phyloP scores from a whole-genome alignment of 2,797 vertebrate species.

The Gymnopithys bicolor region DNA sequence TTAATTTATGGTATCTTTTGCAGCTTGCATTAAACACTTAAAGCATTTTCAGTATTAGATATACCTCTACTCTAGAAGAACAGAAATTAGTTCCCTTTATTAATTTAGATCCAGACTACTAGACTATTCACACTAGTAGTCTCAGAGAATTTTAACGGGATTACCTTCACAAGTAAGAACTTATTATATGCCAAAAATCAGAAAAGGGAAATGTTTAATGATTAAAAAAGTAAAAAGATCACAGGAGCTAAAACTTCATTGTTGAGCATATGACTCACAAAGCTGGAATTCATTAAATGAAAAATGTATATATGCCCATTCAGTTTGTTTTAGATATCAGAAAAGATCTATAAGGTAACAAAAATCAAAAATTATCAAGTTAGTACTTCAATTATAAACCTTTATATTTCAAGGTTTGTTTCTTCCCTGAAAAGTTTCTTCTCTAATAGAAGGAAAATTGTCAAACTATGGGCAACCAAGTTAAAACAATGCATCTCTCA shows the following conservation, averaged over 20 bases:
- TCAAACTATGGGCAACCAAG: neutral
- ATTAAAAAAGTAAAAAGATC: neutral
- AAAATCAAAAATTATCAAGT: neutral
- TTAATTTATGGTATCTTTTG: constrained; percentile 32
- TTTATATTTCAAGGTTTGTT: neutral
- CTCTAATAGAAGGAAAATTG: neutral
- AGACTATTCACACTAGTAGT: neutral
- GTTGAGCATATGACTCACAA: neutral
- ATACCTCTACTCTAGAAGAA: neutral
- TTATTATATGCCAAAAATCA: neutral
- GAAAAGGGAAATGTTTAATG: neutral
- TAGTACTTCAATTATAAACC: neutral
- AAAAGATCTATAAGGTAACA: neutral
- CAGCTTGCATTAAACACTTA: constrained; percentile 26
- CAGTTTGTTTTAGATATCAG: neutral
- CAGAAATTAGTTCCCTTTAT: constrained; percentile 10
- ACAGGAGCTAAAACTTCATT: neutral
- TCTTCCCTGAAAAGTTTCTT: neutral
- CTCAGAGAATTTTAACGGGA: neutral
- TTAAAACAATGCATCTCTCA: neutral
- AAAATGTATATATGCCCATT: neutral
- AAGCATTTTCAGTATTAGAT: constrained; percentile 13
- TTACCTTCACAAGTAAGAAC: neutral
- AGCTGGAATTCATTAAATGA: neutral
- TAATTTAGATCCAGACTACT: constrained; percentile 19